Conservation (phyloP, 2,888 invertebrate species). For the Dolomedes plantarius region DNA sequence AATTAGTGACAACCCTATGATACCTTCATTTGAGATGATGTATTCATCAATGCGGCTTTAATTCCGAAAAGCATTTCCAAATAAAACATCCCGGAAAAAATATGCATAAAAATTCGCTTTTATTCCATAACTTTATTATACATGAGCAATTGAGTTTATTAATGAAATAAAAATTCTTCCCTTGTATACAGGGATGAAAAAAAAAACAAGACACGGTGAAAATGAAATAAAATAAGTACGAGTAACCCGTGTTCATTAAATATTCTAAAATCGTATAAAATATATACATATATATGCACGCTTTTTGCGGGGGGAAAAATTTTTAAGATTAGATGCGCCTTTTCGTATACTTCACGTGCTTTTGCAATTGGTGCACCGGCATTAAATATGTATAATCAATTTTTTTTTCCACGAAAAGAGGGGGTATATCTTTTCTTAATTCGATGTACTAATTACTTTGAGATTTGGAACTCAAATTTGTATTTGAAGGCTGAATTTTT, state of each 20-base stretch:
- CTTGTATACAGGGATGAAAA: background rate
- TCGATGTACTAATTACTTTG: constrained; percentile 57
- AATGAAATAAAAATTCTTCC: constrained; percentile 63
- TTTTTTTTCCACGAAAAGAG: constrained; percentile 28
- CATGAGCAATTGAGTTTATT: constrained; percentile 68
- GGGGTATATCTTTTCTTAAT: constrained; percentile 37
- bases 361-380: constrained; percentile 10
- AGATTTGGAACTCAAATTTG: constrained; percentile 49
- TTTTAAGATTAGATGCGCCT: constrained; percentile 31
- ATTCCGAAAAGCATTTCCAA: constrained; percentile 31
- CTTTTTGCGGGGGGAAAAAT: constrained; percentile 5
- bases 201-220: constrained; percentile 32
- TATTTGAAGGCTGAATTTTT: constrained; percentile 1
- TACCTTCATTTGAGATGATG: constrained; percentile 59
- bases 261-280: no score
- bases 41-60: constrained; percentile 55
- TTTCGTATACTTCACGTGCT: constrained; percentile 1
- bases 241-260: constrained; percentile 37
- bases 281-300: no score
- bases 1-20: constrained; percentile 64
- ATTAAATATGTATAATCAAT: constrained; percentile 70
- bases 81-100: constrained; percentile 26
- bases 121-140: constrained; percentile 68
- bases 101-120: constrained; percentile 56
- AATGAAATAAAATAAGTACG: constrained; percentile 50